phyloP scores from a whole-genome alignment of 2,113 vertebrate species.

The Condylura cristata region DNA sequence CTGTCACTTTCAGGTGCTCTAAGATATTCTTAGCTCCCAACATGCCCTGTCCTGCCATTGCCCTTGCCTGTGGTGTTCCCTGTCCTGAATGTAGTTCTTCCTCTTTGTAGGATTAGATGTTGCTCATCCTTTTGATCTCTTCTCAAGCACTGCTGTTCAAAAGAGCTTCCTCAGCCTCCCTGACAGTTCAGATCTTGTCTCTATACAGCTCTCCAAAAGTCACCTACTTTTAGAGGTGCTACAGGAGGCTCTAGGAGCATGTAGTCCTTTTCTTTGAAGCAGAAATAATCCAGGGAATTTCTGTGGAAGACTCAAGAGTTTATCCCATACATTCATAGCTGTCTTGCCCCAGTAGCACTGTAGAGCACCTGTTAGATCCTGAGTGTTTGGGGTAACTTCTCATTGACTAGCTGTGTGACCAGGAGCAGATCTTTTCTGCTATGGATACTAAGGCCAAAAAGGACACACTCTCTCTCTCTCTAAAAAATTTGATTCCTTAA shows the following conservation, averaged over 20 bases:
- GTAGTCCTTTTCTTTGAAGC: neutral
- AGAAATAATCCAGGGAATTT: neutral
- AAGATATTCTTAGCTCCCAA: neutral
- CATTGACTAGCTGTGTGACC: neutral
- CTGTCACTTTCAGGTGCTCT: neutral
- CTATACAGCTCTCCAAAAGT: neutral
- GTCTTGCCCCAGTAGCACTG: neutral
- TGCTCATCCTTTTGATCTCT: neutral
- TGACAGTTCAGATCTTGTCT: neutral
- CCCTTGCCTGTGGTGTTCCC: neutral
- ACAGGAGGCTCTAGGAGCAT: neutral
- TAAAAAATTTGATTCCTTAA: constrained; percentile 1
- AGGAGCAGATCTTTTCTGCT: neutral
- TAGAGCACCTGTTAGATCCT: neutral
- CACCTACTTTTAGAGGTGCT: neutral
- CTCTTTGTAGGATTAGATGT: neutral
- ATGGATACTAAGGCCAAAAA: constrained; percentile 15
- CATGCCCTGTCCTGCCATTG: neutral
- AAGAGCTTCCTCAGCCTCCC: neutral
- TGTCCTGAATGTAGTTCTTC: neutral
- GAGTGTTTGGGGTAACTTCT: neutral
- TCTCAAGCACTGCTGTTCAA: neutral
- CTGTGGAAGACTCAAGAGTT: neutral
- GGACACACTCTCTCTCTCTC: neutral
- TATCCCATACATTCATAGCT: neutral